Evolutionary conservation across 2,113 vertebrate species (phyloP).

Genomic region (Vidua chalybeata): DNA sequence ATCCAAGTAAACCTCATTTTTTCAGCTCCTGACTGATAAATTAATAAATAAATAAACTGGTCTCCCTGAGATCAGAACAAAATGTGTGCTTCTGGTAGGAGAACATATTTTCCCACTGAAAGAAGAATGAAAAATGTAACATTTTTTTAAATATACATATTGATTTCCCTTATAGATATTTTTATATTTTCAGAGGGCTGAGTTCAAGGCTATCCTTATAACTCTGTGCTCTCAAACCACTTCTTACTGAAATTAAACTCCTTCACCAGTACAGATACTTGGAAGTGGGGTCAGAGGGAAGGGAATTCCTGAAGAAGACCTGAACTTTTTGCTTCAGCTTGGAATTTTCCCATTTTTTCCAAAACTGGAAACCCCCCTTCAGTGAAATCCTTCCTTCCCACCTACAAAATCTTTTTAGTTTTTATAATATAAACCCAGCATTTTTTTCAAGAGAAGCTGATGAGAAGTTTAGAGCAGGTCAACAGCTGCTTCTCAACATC

Average conservation of each 20-base stretch:
- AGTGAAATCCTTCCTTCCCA: background rate
- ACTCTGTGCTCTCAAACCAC: background rate
- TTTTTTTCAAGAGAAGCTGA: background rate
- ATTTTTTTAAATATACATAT: accelerated
- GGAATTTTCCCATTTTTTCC: background rate
- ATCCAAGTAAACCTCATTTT: background rate
- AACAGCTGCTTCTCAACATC: background rate
- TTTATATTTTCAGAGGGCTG: background rate
- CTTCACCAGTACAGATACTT: background rate
- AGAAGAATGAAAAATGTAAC: accelerated
- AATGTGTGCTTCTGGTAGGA: background rate
- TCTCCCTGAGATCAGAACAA: background rate
- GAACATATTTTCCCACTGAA: background rate
- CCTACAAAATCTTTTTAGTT: background rate
- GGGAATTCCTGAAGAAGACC: background rate
- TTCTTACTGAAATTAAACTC: background rate
- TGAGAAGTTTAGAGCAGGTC: background rate
- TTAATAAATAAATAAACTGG: background rate
- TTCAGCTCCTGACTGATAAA: background rate
- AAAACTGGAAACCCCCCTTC: background rate
- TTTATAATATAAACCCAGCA: background rate
- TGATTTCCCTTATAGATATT: background rate
- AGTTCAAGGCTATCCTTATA: background rate
- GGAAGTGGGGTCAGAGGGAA: accelerated
- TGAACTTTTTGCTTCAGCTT: background rate